Evolutionary conservation across 2,113 vertebrate genomes (phyloP).

Genomic region (Psophia crepitans): DNA sequence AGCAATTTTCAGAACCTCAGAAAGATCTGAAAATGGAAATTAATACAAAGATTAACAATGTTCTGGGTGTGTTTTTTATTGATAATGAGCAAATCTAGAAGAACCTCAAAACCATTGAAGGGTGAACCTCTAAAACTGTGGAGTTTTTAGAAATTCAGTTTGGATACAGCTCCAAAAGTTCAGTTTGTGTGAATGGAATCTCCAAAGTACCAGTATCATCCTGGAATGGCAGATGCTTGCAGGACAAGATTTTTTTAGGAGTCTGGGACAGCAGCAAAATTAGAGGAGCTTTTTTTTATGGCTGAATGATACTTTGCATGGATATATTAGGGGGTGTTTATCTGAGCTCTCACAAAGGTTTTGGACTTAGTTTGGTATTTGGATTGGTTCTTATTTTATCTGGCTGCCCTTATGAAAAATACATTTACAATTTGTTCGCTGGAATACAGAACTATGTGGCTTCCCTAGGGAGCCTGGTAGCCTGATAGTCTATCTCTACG

Average conservation of each 20-base stretch:
- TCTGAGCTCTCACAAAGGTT: background rate
- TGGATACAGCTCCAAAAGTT: background rate
- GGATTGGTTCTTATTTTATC: slow-evolving; percentile 26
- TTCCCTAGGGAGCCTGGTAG: background rate
- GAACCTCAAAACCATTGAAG: background rate
- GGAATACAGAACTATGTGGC: background rate
- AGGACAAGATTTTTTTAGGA: background rate
- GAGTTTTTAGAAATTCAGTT: background rate
- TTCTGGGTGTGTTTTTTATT: background rate
- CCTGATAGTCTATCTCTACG: background rate
- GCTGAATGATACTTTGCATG: background rate
- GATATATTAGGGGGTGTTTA: background rate
- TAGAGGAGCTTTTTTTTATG: background rate
- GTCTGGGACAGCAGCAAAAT: background rate
- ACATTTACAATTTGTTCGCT: background rate
- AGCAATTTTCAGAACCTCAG: background rate
- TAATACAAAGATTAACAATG: background rate
- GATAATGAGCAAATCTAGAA: background rate
- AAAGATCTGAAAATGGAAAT: background rate
- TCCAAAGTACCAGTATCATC: background rate
- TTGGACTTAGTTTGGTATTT: background rate
- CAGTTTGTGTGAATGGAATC: background rate
- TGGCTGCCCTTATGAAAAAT: background rate
- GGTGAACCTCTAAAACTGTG: background rate
- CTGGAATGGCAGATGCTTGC: background rate